Evolutionary conservation across 2,113 vertebrate species (phyloP).

Genomic region (Tylochromis polylepis): DNA sequence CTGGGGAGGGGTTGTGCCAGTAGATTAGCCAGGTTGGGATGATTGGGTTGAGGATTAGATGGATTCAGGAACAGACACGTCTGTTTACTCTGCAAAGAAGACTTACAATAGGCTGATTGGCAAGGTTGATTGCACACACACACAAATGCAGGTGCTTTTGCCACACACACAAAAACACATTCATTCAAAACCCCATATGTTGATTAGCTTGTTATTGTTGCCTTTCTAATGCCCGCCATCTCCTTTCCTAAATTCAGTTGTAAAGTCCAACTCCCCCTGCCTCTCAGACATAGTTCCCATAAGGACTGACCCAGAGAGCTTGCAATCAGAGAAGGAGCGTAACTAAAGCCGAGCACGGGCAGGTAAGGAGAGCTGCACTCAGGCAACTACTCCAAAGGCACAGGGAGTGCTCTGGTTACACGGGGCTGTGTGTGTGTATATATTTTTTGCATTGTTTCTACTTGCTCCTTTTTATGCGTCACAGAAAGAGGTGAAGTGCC

Average conservation of each 20-base stretch:
- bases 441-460: slow-evolving; percentile 46
- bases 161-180: not conserved
- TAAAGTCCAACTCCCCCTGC: slow-evolving; percentile 6
- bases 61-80: slow-evolving; percentile 52
- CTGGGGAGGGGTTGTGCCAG: not conserved
- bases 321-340: slow-evolving; percentile 76
- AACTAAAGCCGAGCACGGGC: slow-evolving; percentile 57
- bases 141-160: not conserved
- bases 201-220: slow-evolving; percentile 52
- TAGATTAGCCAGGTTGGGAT: slow-evolving; percentile 64
- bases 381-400: slow-evolving; percentile 51
- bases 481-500: slow-evolving; percentile 40
- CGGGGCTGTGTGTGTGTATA: not conserved
- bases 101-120: slow-evolving; percentile 61
- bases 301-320: slow-evolving; percentile 51
- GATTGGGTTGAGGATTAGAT: slow-evolving; percentile 67
- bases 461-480: slow-evolving; percentile 56
- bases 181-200: slow-evolving; percentile 39
- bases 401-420: slow-evolving; percentile 71
- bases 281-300: slow-evolving; percentile 35
- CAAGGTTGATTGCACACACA: slow-evolving; percentile 46
- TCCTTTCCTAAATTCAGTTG: slow-evolving; percentile 28
- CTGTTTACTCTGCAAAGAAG: slow-evolving; percentile 62
- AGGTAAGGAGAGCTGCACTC: slow-evolving; percentile 69
- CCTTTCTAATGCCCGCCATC: slow-evolving; percentile 13